Evolutionary conservation across 2,888 invertebrate genomes (phyloP).

Genomic region (Dryobota labecula): DNA sequence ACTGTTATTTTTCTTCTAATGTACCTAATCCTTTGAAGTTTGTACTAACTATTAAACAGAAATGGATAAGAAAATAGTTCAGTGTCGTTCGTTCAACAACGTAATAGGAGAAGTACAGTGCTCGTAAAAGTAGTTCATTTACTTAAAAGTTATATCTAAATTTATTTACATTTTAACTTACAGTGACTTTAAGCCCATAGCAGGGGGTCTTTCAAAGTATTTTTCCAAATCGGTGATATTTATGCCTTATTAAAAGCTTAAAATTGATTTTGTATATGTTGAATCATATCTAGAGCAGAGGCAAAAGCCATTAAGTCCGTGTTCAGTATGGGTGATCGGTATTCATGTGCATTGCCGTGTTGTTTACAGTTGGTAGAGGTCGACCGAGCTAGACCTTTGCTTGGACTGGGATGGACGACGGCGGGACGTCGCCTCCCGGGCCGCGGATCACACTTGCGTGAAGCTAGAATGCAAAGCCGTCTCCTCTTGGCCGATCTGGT

Average conservation of each 20-base stretch:
- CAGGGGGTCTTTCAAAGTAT: conserved; percentile 16
- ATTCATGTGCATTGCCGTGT: conserved; percentile 22
- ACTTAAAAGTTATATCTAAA: conserved; percentile 26
- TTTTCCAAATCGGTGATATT: conserved; percentile 7
- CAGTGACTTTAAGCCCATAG: conserved; percentile 20
- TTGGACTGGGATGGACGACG: conserved; percentile 81
- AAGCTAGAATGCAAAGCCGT: conserved; percentile 95
- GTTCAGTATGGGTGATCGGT: conserved; percentile 15
- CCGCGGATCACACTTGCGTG: conserved; percentile 94
- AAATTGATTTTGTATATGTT: neutral
- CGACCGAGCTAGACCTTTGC: conserved; percentile 75
- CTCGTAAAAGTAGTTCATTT: conserved; percentile 13
- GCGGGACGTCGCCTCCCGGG: conserved; percentile 79
- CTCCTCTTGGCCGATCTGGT: conserved; percentile 92
- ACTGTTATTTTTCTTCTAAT: conserved; percentile 15
- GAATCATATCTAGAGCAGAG: conserved; percentile 12
- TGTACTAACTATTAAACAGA: conserved; percentile 17
- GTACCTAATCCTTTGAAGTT: conserved; percentile 5
- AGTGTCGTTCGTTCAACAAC: conserved; percentile 21
- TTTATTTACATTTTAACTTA: conserved; percentile 38
- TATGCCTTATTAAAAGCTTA: neutral
- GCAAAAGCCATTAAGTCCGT: conserved; percentile 28
- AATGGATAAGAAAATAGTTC: conserved; percentile 28
- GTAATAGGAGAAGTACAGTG: conserved; percentile 26
- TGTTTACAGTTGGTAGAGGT: conserved; percentile 83